A percentile compares a stretch with the other conserved stretches of the same genome.
These are phyloP conservation scores for Neodiprion fabricii DNA, from an alignment of 1,140 invertebrate genomes.

Conservation along the genomic window DNA sequence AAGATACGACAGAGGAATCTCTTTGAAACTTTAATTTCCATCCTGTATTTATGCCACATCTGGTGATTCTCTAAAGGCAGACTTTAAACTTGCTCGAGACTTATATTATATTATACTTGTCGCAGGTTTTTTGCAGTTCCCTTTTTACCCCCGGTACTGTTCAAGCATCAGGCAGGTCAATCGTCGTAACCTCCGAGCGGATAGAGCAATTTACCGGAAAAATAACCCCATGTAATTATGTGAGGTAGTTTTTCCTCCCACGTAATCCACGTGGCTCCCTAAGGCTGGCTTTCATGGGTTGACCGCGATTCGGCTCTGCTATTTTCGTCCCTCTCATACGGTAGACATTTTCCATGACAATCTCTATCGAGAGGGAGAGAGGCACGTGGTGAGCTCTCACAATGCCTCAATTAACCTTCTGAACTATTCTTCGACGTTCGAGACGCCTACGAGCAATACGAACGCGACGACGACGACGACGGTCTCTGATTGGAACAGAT, in stretches of 20 bases:
- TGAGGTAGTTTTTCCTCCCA: no score
- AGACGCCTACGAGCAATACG: neutral
- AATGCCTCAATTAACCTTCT: conserved; percentile 3
- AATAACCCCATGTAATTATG: no score
- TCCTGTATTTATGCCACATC: neutral
- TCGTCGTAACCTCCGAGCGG: neutral
- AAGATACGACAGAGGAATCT: neutral
- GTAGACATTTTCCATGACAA: neutral
- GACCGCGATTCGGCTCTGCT: neutral
- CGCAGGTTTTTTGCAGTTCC: no score
- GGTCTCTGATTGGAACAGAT: neutral
- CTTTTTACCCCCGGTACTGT: neutral
- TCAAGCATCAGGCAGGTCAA: neutral
- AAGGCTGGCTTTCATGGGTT: neutral
- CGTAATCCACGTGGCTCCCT: no score
- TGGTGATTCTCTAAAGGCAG: neutral
- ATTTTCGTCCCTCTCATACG: neutral
- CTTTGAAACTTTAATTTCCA: conserved; percentile 3
- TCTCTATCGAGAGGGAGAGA: neutral
- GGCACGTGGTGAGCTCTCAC: neutral
- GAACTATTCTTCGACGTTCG: neutral
- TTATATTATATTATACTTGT: no score
- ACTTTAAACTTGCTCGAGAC: neutral
- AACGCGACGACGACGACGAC: neutral
- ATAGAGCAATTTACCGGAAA: no score